phyloP scores from a whole-genome alignment of 2,113 vertebrate genomes.

The Pseudorectes ferrugineus region DNA sequence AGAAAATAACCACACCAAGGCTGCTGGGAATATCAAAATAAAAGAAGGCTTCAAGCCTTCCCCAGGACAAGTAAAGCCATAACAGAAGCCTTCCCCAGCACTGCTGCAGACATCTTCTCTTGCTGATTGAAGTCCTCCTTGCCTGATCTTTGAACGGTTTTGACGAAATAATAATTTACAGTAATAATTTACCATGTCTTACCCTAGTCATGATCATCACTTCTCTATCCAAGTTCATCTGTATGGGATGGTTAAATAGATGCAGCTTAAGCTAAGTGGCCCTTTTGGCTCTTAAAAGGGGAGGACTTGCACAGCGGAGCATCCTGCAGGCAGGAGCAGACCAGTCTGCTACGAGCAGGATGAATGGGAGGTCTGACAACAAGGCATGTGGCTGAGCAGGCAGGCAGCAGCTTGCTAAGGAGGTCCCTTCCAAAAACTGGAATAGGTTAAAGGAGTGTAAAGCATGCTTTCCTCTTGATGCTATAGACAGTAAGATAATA shows the following conservation, averaged over 20 bases:
- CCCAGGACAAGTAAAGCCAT: neutral
- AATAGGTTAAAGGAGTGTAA: neutral
- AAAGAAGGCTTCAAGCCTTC: neutral
- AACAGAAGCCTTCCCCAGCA: neutral
- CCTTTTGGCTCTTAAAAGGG: neutral
- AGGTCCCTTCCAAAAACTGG: neutral
- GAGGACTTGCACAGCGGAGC: neutral
- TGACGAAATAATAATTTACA: neutral
- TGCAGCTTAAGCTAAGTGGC: neutral
- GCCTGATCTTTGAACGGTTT: neutral
- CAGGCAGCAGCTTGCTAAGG: neutral
- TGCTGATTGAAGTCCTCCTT: neutral
- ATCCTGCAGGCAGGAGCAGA: neutral
- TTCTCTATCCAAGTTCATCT: neutral
- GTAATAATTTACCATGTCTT: neutral
- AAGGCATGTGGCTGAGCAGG: neutral
- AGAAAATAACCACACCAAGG: neutral
- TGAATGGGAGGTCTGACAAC: neutral
- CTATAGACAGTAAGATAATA: neutral
- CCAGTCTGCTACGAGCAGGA: neutral
- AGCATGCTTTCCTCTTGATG: neutral
- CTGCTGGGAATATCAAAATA: neutral
- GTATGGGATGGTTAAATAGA: neutral
- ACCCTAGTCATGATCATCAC: neutral
- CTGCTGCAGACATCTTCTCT: neutral